phyloP scores from a whole-genome alignment of 1,140 invertebrate genomes.

The Chymomyza costata region DNA sequence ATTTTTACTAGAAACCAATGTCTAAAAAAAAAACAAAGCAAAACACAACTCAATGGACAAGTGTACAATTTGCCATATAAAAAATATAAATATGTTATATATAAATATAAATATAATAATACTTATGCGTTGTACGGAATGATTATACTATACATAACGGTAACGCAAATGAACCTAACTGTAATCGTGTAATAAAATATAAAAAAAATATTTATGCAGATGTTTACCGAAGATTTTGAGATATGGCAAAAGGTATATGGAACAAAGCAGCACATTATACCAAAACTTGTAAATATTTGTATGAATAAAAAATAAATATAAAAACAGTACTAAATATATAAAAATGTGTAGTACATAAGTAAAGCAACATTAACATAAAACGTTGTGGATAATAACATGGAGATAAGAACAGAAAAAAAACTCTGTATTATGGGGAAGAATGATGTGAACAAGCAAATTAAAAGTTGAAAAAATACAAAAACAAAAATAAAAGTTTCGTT shows the following conservation, averaged over 20 bases:
- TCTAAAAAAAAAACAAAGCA: no score
- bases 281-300: slow-evolving; percentile 65
- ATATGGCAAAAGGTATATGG: slow-evolving; percentile 4
- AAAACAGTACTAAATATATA: slow-evolving; percentile 32
- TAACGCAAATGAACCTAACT: slow-evolving; percentile 27
- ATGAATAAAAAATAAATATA: slow-evolving; percentile 43
- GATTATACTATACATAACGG: slow-evolving; percentile 27
- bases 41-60: slow-evolving; percentile 26
- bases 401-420: slow-evolving; percentile 42
- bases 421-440: no score
- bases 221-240: slow-evolving; percentile 8
- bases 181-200: slow-evolving; percentile 41
- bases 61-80: slow-evolving; percentile 32
- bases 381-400: slow-evolving; percentile 49
- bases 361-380: slow-evolving; percentile 23
- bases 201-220: slow-evolving; percentile 16
- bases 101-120: slow-evolving; percentile 37
- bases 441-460: no score
- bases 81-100: slow-evolving; percentile 36
- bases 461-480: slow-evolving; percentile 24
- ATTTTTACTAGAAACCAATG: slow-evolving; percentile 29
- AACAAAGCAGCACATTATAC: slow-evolving; percentile 10
- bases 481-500: no score
- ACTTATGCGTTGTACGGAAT: no score
- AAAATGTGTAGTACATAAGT: slow-evolving; percentile 38